Evolutionary conservation across 2,797 vertebrate genomes (phyloP), one percentile per base, ranked within the genome.

Genomic region (Pampus argenteus): DNA sequence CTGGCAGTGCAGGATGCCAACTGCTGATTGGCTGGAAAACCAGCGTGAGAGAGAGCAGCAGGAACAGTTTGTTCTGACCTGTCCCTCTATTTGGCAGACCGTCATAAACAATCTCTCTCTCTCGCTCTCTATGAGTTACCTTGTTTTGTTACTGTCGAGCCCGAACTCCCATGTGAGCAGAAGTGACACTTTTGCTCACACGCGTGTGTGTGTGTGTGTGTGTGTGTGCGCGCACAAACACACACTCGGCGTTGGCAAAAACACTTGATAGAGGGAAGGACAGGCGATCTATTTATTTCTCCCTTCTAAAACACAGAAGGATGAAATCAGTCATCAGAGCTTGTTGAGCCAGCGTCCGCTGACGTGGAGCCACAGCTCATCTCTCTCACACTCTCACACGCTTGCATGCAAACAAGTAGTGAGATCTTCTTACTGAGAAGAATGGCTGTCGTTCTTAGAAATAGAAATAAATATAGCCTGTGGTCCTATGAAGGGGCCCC

Each of bases 21-120:
- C 55, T 63, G 76, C 79, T 79, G 81, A 91, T 87, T 86, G 87
- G 79, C 79, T 89, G 82, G 80, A 74, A 82, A 44, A 40, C 25
- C 48, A 52, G 71, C 38, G 45, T 66, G 78, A 86, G 63, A 57
- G 75, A 36, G 59, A 34, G 73, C 65, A 64, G 57, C 68, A 76
- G 92, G 92, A 88, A 93, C 89, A 88, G 80, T 73, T 76, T 86
- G 88, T 92, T 81, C 91, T 88, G 85, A 90, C 85, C 85, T 51
- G 83, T 72, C 78, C 73, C 59, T 71, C 44, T 58, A 26, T 71
- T 75, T 88, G 84, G 83, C 74, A 78, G 63, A 54, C 23, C 67
- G 48, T 81, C 67, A 83, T 80, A 87, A 90, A 88, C 77, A 83
- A 58, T 58, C 60, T 82, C 76, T 58, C 76, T 58, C 60, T 55